Evolutionary conservation across 2,797 vertebrate species (phyloP), one percentile per base, ranked within the genome.

Genomic region (Paedocypris micromegethes): DNA sequence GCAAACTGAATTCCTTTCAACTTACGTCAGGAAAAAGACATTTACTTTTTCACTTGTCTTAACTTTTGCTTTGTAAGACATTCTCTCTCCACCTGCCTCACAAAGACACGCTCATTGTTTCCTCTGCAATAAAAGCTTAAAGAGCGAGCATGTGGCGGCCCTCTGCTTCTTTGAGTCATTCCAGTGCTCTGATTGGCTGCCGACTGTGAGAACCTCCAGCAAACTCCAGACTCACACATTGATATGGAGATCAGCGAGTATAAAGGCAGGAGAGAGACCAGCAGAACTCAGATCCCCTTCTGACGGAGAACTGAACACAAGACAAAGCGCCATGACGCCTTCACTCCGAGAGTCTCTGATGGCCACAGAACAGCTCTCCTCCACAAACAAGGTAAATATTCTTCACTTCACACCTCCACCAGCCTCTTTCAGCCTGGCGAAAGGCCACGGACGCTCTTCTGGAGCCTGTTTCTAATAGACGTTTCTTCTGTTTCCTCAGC

Each of bases 141-240:
- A 23, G 23, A 86, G 82, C 87, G 83, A 89, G 84, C 86, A 76
- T 72, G 75, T 75, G 74, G 69, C 71, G 51, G 56, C 47, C 60
- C 66, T 41, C 62, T 53, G 55, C 64, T 73, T 8, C 59, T 54
- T 68, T 64, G 64, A 73, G 67, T 70, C 72, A 64, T 68, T 64
- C 43, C 23, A 60, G 66, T 48, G 55, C 63, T 7, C 51, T 77
- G 84, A 92, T 92, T 92, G 91, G 89, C 86, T 84, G 66, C 66
- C 0, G 79, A 90, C 86, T 90, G 90, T 93, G 91, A 90, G 91
- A 93, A 92, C 84, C 79, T 84, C 78, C 55, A 78, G 81, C 80
- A 74, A 63, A 69, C 87, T 79, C 60, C 60, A 87, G 80, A 84
- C 89, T 85, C 90, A 91, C 77, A 83, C 82, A 83, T 85, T 86